Evolutionary conservation across 2,888 invertebrate genomes (phyloP).

Genomic region (Eupithecia abbreviata): DNA sequence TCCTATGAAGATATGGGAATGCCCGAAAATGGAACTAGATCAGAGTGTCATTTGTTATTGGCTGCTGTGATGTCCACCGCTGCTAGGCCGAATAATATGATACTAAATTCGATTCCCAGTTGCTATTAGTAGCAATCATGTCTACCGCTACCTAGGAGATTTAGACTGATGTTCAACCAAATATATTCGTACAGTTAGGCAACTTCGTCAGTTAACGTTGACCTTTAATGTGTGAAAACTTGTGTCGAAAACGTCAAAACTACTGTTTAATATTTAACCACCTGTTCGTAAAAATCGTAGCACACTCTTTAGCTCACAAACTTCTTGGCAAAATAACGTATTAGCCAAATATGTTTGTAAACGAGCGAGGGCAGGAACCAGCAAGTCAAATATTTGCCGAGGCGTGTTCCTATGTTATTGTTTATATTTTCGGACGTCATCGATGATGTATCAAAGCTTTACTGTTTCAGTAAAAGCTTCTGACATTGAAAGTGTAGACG

Average conservation of each 20-base stretch:
- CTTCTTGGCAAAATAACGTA: conserved; percentile 11
- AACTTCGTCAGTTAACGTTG: too few relatives aligned
- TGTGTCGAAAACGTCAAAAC: too few relatives aligned
- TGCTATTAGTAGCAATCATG: too few relatives aligned
- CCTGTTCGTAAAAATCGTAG: neutral
- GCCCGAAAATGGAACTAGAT: neutral
- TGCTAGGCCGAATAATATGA: neutral
- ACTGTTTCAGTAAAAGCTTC: neutral
- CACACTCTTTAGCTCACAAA: neutral
- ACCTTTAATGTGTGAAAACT: too few relatives aligned
- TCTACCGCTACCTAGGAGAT: too few relatives aligned
- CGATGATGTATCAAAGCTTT: conserved; percentile 4
- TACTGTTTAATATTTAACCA: too few relatives aligned
- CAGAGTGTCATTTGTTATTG: neutral
- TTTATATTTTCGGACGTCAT: conserved; percentile 14
- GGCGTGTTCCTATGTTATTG: conserved; percentile 10
- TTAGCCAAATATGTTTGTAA: conserved; percentile 33
- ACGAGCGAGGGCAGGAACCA: conserved; percentile 16
- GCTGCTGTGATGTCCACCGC: neutral
- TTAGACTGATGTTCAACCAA: too few relatives aligned
- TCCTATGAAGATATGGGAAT: neutral
- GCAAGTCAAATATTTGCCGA: conserved; percentile 12
- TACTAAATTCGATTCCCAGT: neutral
- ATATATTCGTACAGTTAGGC: too few relatives aligned
- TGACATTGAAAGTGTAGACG: conserved; percentile 7